Evolutionary conservation across 2,113 vertebrate species (phyloP).

Genomic region (Columbina picui): DNA sequence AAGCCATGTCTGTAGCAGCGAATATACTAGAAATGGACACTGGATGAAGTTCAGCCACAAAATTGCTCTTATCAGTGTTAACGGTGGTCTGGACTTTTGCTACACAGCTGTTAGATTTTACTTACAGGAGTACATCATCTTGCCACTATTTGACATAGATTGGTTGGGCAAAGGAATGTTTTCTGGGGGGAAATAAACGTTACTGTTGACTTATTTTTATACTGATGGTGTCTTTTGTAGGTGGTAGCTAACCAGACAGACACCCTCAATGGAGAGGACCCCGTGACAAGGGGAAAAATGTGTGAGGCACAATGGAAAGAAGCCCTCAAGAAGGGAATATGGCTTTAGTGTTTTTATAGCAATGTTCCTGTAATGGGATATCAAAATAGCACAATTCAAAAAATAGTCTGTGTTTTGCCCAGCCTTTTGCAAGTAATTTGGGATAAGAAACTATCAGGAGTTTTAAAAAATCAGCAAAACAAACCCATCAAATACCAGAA

Average conservation of each 20-base stretch:
- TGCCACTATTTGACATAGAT: conserved; percentile 72
- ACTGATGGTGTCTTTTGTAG: conserved; percentile 72
- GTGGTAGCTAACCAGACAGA: conserved; percentile 57
- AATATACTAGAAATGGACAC: conserved; percentile 71
- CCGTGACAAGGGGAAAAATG: conserved; percentile 11
- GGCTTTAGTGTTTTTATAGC: conserved; percentile 69
- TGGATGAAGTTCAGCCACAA: conserved; percentile 77
- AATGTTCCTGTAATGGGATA: conserved; percentile 56
- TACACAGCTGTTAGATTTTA: conserved; percentile 78
- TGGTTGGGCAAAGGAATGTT: conserved; percentile 73
- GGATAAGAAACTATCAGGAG: conserved; percentile 76
- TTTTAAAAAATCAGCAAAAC: conserved; percentile 42
- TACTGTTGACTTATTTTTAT: conserved; percentile 72
- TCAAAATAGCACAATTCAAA: conserved; percentile 55
- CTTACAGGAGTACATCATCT: conserved; percentile 72
- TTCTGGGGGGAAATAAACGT: conserved; percentile 64
- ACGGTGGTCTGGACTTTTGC: conserved; percentile 80
- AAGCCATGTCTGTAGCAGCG: conserved; percentile 88
- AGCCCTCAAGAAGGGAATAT: conserved; percentile 63
- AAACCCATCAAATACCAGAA: not conserved
- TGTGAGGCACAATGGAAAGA: conserved; percentile 60
- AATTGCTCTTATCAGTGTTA: conserved; percentile 81
- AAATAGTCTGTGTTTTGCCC: conserved; percentile 67
- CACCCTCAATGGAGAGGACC: conserved; percentile 48
- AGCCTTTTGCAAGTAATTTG: conserved; percentile 81